Evolutionary conservation across 2,888 invertebrate genomes (phyloP).

Genomic region (Tipula helvola): DNA sequence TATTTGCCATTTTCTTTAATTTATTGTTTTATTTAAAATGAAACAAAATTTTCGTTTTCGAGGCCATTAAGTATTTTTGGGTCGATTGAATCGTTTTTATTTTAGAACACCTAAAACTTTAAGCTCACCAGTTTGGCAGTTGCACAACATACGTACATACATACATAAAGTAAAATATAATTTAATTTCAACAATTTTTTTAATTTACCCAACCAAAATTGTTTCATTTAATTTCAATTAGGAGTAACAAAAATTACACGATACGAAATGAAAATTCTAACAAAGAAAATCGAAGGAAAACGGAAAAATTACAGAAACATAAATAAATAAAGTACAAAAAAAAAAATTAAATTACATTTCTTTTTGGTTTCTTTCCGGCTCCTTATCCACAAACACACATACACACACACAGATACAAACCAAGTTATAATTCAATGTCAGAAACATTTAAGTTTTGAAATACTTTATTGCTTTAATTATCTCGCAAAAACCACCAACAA

Average conservation of each 20-base stretch:
- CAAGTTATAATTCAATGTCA: neutral
- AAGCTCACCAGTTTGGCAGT: neutral
- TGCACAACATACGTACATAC: neutral
- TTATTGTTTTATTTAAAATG: neutral
- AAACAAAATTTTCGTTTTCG: neutral
- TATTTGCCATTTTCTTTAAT: neutral
- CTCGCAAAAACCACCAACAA: neutral
- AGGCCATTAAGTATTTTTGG: neutral
- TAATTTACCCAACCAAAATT: neutral
- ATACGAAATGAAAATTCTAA: neutral
- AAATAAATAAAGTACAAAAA: neutral
- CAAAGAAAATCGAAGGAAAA: neutral
- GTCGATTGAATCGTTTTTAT: neutral
- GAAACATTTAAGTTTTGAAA: neutral
- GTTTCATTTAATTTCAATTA: constrained; percentile 4
- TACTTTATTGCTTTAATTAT: neutral
- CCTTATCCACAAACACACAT: neutral
- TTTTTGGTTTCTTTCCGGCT: neutral
- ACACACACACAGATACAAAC: neutral
- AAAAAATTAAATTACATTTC: neutral
- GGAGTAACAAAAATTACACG: neutral
- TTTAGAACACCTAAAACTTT: no score
- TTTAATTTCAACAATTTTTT: neutral
- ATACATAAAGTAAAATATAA: neutral
- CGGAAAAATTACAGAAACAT: neutral